Evolutionary conservation across 1,140 invertebrate species (phyloP), one percentile per base, ranked within the genome.

Genomic region (Batillaria attramentaria): DNA sequence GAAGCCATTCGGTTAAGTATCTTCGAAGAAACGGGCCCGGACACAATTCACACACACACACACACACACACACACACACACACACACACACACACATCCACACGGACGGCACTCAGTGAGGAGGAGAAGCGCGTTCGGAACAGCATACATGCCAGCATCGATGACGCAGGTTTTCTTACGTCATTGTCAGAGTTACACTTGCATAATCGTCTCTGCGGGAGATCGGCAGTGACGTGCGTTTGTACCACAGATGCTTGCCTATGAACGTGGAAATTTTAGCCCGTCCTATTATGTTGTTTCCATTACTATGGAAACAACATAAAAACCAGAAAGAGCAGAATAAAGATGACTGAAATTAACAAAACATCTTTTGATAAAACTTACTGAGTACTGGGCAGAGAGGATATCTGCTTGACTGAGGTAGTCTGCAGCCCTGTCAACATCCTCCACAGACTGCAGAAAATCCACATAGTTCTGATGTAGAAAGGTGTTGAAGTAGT

Each of bases 391-490:
- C 37, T 90, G 85, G 20, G 84, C 74, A 28, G 87, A 87, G 2
- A 91, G 78, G 65, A 82, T 82, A 76, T 91, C 90, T 60, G 89
- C 81, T 78, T 88, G 86, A 86, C 90, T 91, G 57, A 91, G 83
- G 73, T 91, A 91, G 46, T 89, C 83, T 77, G 84, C 84, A 33
- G 88, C 87, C 42, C 83, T 57, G 24, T 86, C 86, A 6, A 90
- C 43, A 76, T 89, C 89, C 4, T 89, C 85, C 24, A 91, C 80
- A 37, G 81, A 70, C 13, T 83, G 75, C 74, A 84, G 87, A 73
- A 91, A 91, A 24, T 89, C 85, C n/a, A 88, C 57, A 83, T 90
- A 91, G 78, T 91, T 91, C 80, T 91, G 89, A 60, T 91, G 90
- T 28, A 91, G 77, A 79, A 87, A 91, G 24, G 89, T 84, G 60